Percentiles rank a stretch among this genome's conserved stretches.
Evolutionary conservation across 2,888 invertebrate species (phyloP).

Genomic region (Phragmatobia fuliginosa): DNA sequence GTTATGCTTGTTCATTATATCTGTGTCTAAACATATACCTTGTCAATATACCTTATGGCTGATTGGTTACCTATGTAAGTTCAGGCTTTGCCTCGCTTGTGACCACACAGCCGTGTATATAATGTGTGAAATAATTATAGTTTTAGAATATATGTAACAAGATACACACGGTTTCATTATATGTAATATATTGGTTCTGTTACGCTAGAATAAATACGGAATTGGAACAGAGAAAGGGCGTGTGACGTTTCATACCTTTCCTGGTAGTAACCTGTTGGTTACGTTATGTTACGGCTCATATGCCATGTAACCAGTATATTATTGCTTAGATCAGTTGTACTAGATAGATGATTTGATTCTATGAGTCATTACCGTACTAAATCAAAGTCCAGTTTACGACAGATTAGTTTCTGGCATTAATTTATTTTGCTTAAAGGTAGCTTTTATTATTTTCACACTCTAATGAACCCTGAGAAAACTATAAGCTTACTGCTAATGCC

Average conservation of each 20-base stretch:
- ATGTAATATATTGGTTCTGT: conserved; percentile 28
- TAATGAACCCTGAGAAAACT: too few species aligned
- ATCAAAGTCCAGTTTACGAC: too few species aligned
- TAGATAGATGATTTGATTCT: neutral
- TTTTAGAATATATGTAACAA: neutral
- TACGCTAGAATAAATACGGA: conserved; percentile 49
- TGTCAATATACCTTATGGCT: too few species aligned
- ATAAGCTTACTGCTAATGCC: too few species aligned
- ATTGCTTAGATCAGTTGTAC: neutral
- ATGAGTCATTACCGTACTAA: neutral
- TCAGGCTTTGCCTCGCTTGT: neutral
- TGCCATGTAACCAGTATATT: conserved; percentile 34
- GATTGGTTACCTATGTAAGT: neutral
- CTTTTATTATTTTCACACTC: too few species aligned
- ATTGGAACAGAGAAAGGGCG: conserved; percentile 67
- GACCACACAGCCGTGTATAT: neutral
- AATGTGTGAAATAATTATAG: neutral
- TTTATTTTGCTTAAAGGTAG: too few species aligned
- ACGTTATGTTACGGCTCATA: conserved; percentile 49
- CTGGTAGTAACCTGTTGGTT: conserved; percentile 62
- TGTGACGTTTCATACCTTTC: conserved; percentile 59
- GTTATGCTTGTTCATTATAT: too few species aligned
- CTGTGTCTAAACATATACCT: too few species aligned
- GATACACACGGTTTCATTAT: conserved; percentile 11
- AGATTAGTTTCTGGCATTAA: too few species aligned